Evolutionary conservation across 2,797 vertebrate species (phyloP), one percentile per base, ranked within the genome.

Genomic region (Semotilus atromaculatus): DNA sequence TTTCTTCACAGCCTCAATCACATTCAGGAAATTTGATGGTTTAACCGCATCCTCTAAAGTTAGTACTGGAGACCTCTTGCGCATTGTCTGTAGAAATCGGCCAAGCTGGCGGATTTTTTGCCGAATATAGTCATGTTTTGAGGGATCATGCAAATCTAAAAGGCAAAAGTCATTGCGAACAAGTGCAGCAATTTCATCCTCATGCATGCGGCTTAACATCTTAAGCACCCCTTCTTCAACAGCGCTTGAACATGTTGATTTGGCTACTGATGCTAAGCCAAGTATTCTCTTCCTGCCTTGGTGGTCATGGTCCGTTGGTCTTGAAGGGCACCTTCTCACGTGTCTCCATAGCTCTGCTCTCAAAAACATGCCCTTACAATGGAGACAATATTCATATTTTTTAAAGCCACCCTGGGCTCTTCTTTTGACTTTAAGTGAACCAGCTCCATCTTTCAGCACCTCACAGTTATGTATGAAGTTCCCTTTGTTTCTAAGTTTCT

Each of bases 351-450:
- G 7, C 0, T 80, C 55, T 1, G 7, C 10, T 5, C 77, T 51
- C 18, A 76, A 19, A 81, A 76, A 81, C 58, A 86, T 77, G 29
- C 76, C 81, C 1, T 10, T 29, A 38, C 81, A 86, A 66, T 81
- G 81, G n/a, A 71, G n/a, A 82, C 93, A 93, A 85, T 84, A 43
- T 7, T 9, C 11, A 40, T 48, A 80, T 8, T 68, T 40, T 72
- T 80, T 38, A 38, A 4, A 60, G 29, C 4, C 34, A 23, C 29
- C 29, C 31, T 38, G 23, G 48, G 31, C 53, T 34, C 19, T 55
- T 55, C 10, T 58, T n/a, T 77, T 75, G 72, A 75, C 26, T 53
- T 43, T 43, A 11, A 43, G 40, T 11, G 40, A 43, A 43, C 40
- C 11, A 43, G 40, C 40, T 43, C 40, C 21, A 13, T 77, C 34